Base-by-base conservation (phyloP, 2,888 invertebrate species). In the Drosophila rellima region DNA sequence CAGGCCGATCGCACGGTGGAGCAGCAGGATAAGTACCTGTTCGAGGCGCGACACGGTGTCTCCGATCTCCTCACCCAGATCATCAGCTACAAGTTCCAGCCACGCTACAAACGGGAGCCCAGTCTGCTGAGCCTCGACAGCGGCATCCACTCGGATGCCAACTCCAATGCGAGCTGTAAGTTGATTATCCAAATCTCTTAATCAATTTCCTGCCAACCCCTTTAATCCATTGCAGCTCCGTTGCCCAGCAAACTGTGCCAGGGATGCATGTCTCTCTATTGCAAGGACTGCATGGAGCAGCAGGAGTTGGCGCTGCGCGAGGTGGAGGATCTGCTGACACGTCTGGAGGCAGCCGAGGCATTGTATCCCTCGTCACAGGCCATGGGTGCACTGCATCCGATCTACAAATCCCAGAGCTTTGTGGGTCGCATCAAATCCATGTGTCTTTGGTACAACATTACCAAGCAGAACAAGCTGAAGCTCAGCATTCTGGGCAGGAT, bases 391-490 rank as follows among this genome's bases (percentile, higher is more conserved):
- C 95, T 96, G 67, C 96, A 96, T 93, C 95, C 96, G 13, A 93
- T 95, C 15, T 92, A 92, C 75, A 92, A 92, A 69, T 92, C 91
- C 23, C 91, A 90, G 63, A 88, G 84, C 60, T 93, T 92, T 83
- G 90, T 93, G 44, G 92, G 91, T 2, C 91, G 91, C 37, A 93
- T 93, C 31, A 93, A 95, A 93, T 96, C 97, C 11, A 95, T 98
- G 94, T 97, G 97, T 88, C 93, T 98, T 2, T 98, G 98, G 98
- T 96, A 96, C 92, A 98, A 98, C 92, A 96, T 97, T 91, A 96
- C 97, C 0, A 94, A 95, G 80, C 96, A 97, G 92, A 95, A 98
- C 92, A 95, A 96, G 52, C 93, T 97, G 57, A 97, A 97, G 92
- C 93, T 98, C 76, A 93, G 96, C 70, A 95, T 96, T 69, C 93